These are phyloP conservation scores for Glomeris maerens DNA, from an alignment of 1,140 invertebrate genomes.

Conservation along the genomic window DNA sequence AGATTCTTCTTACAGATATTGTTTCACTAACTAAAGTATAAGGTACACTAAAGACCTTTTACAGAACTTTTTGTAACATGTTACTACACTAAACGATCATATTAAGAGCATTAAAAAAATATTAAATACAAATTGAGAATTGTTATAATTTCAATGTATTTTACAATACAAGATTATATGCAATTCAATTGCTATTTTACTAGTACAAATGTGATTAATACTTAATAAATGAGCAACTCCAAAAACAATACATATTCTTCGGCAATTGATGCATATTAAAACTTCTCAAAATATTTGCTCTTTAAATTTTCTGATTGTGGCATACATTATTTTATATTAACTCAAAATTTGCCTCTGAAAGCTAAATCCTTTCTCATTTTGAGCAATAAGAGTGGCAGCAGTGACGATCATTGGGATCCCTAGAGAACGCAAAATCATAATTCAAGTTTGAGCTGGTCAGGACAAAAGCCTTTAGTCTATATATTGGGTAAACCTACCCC, in stretches of 20 bases:
- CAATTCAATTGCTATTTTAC: not conserved
- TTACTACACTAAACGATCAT: too few species aligned
- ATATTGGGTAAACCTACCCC: conserved; percentile 3
- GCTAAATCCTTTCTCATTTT: conserved; percentile 2
- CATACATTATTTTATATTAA: not conserved
- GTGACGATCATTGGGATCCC: conserved; percentile 11
- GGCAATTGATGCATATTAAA: not conserved
- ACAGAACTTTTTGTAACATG: too few species aligned
- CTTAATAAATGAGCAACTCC: not conserved
- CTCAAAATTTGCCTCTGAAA: conserved; percentile 1
- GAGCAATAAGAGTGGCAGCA: conserved; percentile 6
- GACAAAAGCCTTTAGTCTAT: not conserved
- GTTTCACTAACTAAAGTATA: too few species aligned
- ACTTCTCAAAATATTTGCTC: not conserved
- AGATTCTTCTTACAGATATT: too few species aligned
- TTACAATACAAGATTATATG: too few species aligned
- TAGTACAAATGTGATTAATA: not conserved
- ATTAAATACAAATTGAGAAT: too few species aligned
- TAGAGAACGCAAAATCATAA: conserved; percentile 5
- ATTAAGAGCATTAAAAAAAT: too few species aligned
- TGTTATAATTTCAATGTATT: too few species aligned
- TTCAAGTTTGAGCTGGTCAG: not conserved
- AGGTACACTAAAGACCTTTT: too few species aligned
- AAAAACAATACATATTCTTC: not conserved
- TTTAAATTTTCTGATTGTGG: not conserved